Base-by-base conservation (phyloP, 2,797 vertebrate species). In the Hozukius guyotensis region DNA sequence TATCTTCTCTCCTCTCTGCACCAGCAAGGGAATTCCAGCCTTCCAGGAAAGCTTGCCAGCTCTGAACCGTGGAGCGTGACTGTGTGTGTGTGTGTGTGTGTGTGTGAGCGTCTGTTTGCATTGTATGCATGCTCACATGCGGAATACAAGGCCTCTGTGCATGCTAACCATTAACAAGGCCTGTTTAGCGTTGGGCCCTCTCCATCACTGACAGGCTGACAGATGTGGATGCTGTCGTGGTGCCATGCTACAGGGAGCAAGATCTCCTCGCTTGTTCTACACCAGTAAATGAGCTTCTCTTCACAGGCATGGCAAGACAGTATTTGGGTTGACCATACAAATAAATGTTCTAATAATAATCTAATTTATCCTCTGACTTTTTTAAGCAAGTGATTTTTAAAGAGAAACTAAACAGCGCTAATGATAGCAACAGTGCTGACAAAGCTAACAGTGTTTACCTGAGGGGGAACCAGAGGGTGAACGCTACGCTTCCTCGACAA, bases 1-100 rank as follows among this genome's bases (percentile, higher is more conserved):
- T 80, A 77, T 82, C 69, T 80, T 59, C 70, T 76, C 63, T 72
- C 71, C 72, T 79, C 78, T 79, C 57, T 55, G 34, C 72, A 71
- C 82, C 74, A 89, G 80, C 82, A 53, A 81, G 91, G 88, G 87
- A 88, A 89, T 87, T 88, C 86, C 87, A 82, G 75, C 69, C 75
- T 87, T 89, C 79, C 82, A 86, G 81, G 82, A 87, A 81, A 81
- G 82, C 85, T 82, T 79, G 74, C 81, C 89, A 92, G 75, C 76
- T 89, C 76, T 83, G 78, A 64, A 84, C 67, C 71, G 62, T 63
- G 64, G 62, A 31, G 73, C 57, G 57, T 67, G 55, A 59, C 4
- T 77, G 53, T 77, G 57, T 18, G 22, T 73, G 38, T 71, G 62
- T 61, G 66, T 34, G 60, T 25, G 25, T 18, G 22, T 73, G 38